Percentiles rank a stretch among this genome's conserved stretches.
phyloP scores from a whole-genome alignment of 2,113 vertebrate species.

The Prunella himalayana region DNA sequence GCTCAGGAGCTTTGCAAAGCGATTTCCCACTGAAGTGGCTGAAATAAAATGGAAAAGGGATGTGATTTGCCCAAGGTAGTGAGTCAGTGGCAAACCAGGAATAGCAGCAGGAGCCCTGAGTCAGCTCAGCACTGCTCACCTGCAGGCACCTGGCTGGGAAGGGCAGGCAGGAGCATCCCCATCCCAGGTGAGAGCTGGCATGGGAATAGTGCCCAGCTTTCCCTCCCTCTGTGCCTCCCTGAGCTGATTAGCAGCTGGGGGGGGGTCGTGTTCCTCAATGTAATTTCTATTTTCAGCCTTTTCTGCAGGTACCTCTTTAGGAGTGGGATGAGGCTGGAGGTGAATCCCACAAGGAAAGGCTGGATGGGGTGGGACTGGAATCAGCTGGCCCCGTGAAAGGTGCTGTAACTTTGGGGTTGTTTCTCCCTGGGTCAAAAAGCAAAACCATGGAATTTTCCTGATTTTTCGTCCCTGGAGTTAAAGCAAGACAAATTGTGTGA shows the following conservation, averaged over 20 bases:
- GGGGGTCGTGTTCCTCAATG: background rate
- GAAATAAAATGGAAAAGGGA: background rate
- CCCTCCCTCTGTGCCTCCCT: background rate
- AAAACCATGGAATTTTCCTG: fast-evolving
- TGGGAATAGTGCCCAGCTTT: background rate
- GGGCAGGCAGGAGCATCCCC: background rate
- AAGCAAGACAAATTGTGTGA: fast-evolving
- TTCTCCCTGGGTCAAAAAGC: background rate
- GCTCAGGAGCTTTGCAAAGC: background rate
- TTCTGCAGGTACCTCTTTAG: fast-evolving
- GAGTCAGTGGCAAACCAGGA: background rate
- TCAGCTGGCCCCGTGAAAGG: fast-evolving
- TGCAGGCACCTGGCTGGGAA: background rate
- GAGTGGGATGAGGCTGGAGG: background rate
- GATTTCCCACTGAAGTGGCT: background rate
- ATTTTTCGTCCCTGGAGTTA: background rate
- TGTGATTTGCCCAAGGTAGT: background rate
- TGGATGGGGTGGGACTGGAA: background rate
- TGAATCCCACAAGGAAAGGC: background rate
- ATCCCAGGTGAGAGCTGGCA: background rate
- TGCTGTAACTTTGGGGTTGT: background rate
- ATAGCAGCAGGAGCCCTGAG: background rate
- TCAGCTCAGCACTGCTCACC: background rate
- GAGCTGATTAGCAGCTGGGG: background rate
- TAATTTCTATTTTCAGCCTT: background rate